phyloP scores from a whole-genome alignment of 2,113 vertebrate species.

The Myrmophylax atrothorax region DNA sequence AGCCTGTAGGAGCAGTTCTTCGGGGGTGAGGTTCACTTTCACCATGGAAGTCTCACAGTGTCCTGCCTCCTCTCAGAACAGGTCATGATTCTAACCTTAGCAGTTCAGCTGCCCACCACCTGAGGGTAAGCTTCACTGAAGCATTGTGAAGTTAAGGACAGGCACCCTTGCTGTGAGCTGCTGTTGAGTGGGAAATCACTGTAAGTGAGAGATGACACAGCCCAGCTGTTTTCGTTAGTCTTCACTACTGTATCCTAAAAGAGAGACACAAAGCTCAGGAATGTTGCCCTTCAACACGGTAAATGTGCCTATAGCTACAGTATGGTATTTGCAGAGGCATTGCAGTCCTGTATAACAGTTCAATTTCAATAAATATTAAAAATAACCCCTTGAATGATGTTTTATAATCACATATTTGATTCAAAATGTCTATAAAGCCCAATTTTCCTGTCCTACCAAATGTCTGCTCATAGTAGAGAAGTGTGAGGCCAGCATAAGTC shows the following conservation, averaged over 20 bases:
- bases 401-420: background rate
- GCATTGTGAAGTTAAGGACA: background rate
- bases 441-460: background rate
- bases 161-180: background rate
- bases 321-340: background rate
- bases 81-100: background rate
- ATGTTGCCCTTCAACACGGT: background rate
- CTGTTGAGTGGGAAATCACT: background rate
- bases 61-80: background rate
- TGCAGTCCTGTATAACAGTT: background rate
- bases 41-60: background rate
- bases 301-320: background rate
- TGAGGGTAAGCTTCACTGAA: background rate
- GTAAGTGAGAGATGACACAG: background rate
- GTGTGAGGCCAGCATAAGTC: background rate
- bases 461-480: background rate
- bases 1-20: background rate
- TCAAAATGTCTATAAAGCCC: background rate
- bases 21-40: background rate
- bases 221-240: background rate
- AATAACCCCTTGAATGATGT: background rate
- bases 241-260: background rate
- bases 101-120: background rate
- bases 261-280: background rate
- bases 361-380: background rate